Conservation (phyloP, 2,888 invertebrate species). For the Erebia aethiops region DNA sequence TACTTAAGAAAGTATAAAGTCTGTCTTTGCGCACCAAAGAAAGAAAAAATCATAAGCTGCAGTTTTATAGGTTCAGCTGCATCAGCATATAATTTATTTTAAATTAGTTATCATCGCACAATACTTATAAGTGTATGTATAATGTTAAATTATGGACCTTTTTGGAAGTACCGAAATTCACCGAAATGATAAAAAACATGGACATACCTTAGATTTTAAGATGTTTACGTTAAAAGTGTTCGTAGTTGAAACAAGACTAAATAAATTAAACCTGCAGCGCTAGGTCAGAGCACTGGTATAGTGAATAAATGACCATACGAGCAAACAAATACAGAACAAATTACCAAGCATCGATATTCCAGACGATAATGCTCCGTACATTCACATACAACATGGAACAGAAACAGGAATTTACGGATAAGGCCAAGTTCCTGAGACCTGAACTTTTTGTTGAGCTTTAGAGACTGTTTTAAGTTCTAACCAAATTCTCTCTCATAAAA, state of each 20-base stretch:
- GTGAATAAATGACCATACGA: slow-evolving; percentile 15
- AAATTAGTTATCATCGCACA: too few relatives aligned
- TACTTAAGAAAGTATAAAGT: too few relatives aligned
- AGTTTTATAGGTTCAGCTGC: too few relatives aligned
- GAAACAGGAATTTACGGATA: slow-evolving; percentile 2
- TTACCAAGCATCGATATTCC: slow-evolving; percentile 19
- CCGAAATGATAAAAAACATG: too few relatives aligned
- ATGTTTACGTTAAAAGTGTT: neutral
- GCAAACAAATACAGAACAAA: slow-evolving; percentile 21
- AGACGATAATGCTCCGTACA: slow-evolving; percentile 10
- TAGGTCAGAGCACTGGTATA: neutral
- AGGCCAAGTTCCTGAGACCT: neutral
- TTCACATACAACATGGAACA: slow-evolving; percentile 18
- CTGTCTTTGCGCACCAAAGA: too few relatives aligned
- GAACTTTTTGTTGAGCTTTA: neutral
- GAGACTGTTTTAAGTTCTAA: neutral
- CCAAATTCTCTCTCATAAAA: neutral
- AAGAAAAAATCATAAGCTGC: too few relatives aligned
- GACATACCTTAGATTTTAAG: too few relatives aligned
- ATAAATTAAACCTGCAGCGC: slow-evolving; percentile 10
- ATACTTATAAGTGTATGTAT: too few relatives aligned
- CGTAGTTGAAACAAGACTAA: neutral
- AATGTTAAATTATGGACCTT: neutral
- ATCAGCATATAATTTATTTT: too few relatives aligned
- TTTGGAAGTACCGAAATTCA: too few relatives aligned